phyloP scores from a whole-genome alignment of 2,113 vertebrate species.

The Toxostoma redivivum region DNA sequence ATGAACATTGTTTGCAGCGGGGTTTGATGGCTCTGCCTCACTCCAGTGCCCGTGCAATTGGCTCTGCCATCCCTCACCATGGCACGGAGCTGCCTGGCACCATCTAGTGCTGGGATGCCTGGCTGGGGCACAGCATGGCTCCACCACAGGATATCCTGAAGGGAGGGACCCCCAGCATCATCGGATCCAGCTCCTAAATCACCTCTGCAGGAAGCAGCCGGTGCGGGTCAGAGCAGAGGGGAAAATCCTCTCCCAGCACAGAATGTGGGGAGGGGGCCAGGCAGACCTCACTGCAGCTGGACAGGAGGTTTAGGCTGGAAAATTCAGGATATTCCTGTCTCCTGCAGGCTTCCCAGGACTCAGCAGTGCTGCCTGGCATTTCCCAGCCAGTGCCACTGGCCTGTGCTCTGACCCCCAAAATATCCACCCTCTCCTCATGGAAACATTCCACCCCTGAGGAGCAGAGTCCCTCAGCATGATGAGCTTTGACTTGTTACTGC shows the following conservation, averaged over 20 bases:
- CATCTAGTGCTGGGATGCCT: background rate
- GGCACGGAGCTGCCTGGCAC: background rate
- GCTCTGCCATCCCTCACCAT: rapidly evolving
- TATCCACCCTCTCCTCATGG: background rate
- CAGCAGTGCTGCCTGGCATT: background rate
- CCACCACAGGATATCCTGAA: background rate
- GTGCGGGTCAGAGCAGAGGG: background rate
- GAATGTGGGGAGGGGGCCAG: background rate
- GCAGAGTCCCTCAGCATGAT: background rate
- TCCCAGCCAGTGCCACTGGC: background rate
- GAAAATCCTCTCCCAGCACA: no score
- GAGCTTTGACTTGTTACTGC: background rate
- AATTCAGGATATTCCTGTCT: background rate
- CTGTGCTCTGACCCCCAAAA: background rate
- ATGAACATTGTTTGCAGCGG: background rate
- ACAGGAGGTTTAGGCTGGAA: no score
- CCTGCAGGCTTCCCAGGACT: background rate
- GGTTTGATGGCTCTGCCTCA: background rate
- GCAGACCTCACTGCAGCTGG: rapidly evolving
- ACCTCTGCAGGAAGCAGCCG: rapidly evolving
- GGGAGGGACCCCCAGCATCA: background rate
- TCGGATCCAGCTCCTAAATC: rapidly evolving
- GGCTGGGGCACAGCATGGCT: background rate
- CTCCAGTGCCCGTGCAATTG: background rate
- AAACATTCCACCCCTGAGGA: background rate